Evolutionary conservation across 2,888 invertebrate genomes (phyloP).

Genomic region (Monopis laevigella): DNA sequence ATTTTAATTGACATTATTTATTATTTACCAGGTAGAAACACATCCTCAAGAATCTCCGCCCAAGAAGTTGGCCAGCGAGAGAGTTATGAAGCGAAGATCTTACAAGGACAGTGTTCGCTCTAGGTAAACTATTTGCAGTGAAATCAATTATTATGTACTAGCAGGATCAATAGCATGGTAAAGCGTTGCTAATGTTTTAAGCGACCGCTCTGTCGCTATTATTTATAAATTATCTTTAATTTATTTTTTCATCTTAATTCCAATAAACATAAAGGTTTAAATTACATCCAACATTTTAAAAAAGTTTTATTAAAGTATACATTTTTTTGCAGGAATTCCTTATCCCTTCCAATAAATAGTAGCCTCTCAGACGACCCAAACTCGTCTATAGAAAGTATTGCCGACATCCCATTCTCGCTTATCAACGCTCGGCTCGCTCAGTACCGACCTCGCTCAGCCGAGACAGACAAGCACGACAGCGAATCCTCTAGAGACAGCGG

Average conservation of each 20-base stretch:
- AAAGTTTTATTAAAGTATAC: too few species aligned
- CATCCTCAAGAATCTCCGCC: conserved; percentile 43
- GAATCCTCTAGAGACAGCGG: conserved; percentile 3
- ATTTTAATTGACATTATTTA: too few species aligned
- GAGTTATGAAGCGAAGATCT: conserved; percentile 29
- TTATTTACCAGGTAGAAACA: conserved; percentile 28
- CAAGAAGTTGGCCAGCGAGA: conserved; percentile 41
- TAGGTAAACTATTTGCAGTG: conserved; percentile 29
- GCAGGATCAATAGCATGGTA: neutral
- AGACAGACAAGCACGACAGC: conserved; percentile 14
- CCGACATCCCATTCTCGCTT: conserved; percentile 49
- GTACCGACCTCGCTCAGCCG: too few species aligned
- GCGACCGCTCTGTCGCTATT: too few species aligned
- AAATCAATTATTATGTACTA: too few species aligned
- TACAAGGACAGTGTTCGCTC: conserved; percentile 49
- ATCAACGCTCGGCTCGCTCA: conserved; percentile 42
- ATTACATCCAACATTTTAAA: too few species aligned
- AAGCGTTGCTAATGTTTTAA: neutral
- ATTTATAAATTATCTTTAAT: too few species aligned
- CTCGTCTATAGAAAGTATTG: conserved; percentile 52
- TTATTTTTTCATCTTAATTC: too few species aligned
- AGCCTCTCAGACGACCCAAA: conserved; percentile 54
- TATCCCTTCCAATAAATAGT: conserved; percentile 52
- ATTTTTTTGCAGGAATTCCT: conserved; percentile 34
- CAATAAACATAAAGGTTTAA: too few species aligned